phyloP scores from a whole-genome alignment of 2,797 vertebrate species.

The Pangasius mekongensis region DNA sequence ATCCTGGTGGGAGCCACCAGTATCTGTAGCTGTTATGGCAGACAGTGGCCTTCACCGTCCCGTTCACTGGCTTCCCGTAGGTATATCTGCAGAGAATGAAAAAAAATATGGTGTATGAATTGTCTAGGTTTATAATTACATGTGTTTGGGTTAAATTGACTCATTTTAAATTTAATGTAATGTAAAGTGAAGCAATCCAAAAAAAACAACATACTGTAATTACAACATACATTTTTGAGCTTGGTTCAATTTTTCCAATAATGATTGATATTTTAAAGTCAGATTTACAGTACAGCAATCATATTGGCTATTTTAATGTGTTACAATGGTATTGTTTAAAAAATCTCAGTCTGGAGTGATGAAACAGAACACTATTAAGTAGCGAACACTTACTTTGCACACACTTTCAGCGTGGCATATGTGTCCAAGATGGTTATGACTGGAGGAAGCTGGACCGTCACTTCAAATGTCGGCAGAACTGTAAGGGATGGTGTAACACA shows the following conservation, averaged over 20 bases:
- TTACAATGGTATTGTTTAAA: background rate
- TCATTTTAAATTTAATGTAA: background rate
- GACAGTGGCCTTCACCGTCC: constrained; percentile 62
- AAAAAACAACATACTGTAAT: background rate
- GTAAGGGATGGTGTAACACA: constrained; percentile 21
- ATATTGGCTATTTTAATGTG: background rate
- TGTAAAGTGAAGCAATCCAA: background rate
- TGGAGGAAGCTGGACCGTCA: constrained; percentile 69
- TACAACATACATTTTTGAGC: background rate
- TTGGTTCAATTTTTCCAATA: no score
- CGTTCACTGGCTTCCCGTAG: constrained; percentile 75
- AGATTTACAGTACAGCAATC: background rate
- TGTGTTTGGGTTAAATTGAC: background rate
- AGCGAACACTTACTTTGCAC: constrained; percentile 78
- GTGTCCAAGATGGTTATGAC: constrained; percentile 73
- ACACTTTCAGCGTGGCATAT: constrained; percentile 67
- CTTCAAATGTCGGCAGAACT: constrained; percentile 82
- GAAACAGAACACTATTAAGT: background rate
- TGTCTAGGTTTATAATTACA: background rate
- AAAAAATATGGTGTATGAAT: background rate
- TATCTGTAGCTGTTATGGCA: constrained; percentile 41
- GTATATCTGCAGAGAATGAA: constrained; percentile 69
- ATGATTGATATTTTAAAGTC: background rate
- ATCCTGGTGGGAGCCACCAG: background rate
- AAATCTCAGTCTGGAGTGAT: background rate